phyloP scores from a whole-genome alignment of 1,140 invertebrate genomes.

The Ooceraea biroi region DNA sequence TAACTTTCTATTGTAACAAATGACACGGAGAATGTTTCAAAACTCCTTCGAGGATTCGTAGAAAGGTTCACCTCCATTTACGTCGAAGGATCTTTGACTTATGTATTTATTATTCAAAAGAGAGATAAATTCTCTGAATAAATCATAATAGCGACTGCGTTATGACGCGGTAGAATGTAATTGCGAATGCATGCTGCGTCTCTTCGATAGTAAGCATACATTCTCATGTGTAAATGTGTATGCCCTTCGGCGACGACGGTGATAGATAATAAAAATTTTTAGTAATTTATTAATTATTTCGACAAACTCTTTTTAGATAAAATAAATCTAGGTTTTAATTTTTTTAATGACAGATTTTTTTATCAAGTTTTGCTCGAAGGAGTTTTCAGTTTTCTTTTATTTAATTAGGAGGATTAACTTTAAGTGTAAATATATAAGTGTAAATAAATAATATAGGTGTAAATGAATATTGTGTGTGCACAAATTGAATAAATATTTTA shows the following conservation, averaged over 20 bases:
- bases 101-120: conserved; percentile 71
- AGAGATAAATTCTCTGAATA: conserved; percentile 71
- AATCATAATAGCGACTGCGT: conserved; percentile 73
- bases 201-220: conserved; percentile 37
- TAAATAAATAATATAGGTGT: too few relatives aligned
- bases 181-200: conserved; percentile 67
- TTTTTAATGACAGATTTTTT: neutral
- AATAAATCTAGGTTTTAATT: neutral
- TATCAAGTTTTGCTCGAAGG: neutral
- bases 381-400: neutral
- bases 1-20: conserved; percentile 34
- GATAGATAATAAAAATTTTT: conserved; percentile 20
- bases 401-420: too few relatives aligned
- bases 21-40: neutral
- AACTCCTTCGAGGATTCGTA: neutral
- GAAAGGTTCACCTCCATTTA: conserved; percentile 26
- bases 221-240: conserved; percentile 22
- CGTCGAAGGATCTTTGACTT: conserved; percentile 42
- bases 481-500: too few relatives aligned
- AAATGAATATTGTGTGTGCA: too few relatives aligned
- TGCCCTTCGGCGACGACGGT: neutral
- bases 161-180: conserved; percentile 65
- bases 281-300: neutral
- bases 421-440: too few relatives aligned
- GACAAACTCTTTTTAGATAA: neutral